Evolutionary conservation across 2,888 invertebrate species (phyloP).

Genomic region (Xylota sylvarum): DNA sequence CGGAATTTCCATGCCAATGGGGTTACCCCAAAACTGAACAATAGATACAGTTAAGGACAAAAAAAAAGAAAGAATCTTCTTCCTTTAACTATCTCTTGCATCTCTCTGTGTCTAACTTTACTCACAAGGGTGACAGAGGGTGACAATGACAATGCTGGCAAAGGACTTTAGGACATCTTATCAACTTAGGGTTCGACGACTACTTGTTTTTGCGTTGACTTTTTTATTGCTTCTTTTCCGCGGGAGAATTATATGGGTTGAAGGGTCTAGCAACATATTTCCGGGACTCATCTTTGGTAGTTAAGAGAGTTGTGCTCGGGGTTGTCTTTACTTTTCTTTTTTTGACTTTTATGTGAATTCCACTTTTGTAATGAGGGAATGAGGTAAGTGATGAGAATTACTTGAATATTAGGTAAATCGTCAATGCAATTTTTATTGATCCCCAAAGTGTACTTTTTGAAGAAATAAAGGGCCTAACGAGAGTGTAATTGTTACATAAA

Average conservation of each 20-base stretch:
- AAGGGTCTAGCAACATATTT: constrained; percentile 67
- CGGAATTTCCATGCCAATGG: constrained; percentile 74
- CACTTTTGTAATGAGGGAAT: constrained; percentile 38
- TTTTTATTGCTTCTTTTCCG: constrained; percentile 76
- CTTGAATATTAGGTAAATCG: background rate
- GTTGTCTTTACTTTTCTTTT: background rate
- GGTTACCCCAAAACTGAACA: constrained; percentile 45
- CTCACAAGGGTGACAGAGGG: constrained; percentile 49
- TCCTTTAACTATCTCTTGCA: constrained; percentile 60
- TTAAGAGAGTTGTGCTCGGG: constrained; percentile 20
- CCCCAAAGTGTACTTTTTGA: too few relatives aligned
- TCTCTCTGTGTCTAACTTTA: constrained; percentile 55
- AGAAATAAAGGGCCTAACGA: too few relatives aligned
- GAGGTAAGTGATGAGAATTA: background rate
- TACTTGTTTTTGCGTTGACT: constrained; percentile 72
- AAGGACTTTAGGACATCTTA: constrained; percentile 68
- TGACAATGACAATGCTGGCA: constrained; percentile 69
- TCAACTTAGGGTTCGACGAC: constrained; percentile 67
- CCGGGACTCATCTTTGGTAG: constrained; percentile 67
- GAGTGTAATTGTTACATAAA: too few relatives aligned
- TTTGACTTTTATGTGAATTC: constrained; percentile 56
- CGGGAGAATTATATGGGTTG: constrained; percentile 38
- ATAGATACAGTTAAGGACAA: constrained; percentile 47
- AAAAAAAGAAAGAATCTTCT: constrained; percentile 42
- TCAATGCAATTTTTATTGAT: background rate